Evolutionary conservation across 2,113 vertebrate genomes (phyloP).

Genomic region (Lamprotornis superbus): DNA sequence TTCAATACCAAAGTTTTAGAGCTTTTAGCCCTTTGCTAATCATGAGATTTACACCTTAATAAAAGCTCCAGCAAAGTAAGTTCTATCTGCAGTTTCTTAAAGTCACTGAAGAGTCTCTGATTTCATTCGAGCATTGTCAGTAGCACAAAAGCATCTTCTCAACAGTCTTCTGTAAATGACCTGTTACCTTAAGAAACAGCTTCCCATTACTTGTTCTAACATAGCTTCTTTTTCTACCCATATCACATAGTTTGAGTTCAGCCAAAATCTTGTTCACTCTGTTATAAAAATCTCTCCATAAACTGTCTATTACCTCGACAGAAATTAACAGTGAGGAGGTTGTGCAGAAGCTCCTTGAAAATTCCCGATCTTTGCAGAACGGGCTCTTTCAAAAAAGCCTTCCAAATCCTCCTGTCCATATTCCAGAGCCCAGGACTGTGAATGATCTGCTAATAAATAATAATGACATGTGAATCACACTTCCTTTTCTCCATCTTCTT

Average conservation of each 20-base stretch:
- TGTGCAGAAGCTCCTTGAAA: not conserved
- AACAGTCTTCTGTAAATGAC: not conserved
- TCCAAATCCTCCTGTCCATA: not conserved
- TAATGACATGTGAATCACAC: not conserved
- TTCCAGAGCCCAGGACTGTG: not conserved
- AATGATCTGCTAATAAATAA: not conserved
- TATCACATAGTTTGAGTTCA: not conserved
- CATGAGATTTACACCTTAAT: constrained; percentile 5
- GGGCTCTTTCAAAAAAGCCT: not conserved
- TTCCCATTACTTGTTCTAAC: not conserved
- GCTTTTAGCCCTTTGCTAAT: not conserved
- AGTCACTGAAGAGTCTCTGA: not conserved
- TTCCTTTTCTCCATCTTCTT: not conserved
- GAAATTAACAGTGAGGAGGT: not conserved
- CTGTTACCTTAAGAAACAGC: not conserved
- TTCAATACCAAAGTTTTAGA: not conserved
- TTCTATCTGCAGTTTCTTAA: not conserved
- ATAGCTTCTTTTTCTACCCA: not conserved
- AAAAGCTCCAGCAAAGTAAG: not conserved
- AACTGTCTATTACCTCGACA: not conserved
- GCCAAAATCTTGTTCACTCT: not conserved
- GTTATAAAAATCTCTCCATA: not conserved
- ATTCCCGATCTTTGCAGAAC: not conserved
- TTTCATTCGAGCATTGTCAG: not conserved
- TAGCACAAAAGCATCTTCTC: constrained; percentile 33